Evolutionary conservation across 2,113 vertebrate species (phyloP).

Genomic region (Microtus ochrogaster): DNA sequence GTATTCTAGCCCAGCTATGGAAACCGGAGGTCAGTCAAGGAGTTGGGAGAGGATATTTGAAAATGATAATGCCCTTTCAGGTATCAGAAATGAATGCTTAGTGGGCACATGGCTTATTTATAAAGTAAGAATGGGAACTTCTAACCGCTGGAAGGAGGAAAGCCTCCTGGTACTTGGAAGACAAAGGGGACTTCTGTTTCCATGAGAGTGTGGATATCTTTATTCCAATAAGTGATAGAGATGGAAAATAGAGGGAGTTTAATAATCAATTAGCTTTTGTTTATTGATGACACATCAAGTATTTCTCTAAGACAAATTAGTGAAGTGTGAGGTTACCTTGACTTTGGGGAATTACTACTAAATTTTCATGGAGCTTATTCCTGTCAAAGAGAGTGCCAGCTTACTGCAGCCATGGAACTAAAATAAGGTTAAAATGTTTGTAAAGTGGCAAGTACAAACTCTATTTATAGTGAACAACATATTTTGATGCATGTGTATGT

Average conservation of each 20-base stretch:
- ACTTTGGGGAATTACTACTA: conserved; percentile 48
- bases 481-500: neutral
- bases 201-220: conserved; percentile 58
- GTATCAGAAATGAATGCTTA: conserved; percentile 51
- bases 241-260: conserved; percentile 51
- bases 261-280: conserved; percentile 51
- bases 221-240: conserved; percentile 52
- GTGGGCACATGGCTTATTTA: conserved; percentile 42
- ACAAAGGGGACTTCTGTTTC: conserved; percentile 67
- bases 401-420: conserved; percentile 47
- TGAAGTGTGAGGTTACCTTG: conserved; percentile 34
- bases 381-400: conserved; percentile 25
- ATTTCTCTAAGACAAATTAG: conserved; percentile 44
- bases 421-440: neutral
- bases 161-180: conserved; percentile 40
- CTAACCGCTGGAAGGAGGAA: conserved; percentile 20
- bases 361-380: conserved; percentile 44
- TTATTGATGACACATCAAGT: conserved; percentile 39
- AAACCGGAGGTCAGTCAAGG: conserved; percentile 25
- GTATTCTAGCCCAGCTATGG: conserved; percentile 24
- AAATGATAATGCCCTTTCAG: conserved; percentile 47
- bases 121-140: conserved; percentile 42
- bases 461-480: neutral
- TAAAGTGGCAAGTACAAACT: neutral
- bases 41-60: conserved; percentile 31